Evolutionary conservation across 2,888 invertebrate species (phyloP), one percentile per base, ranked within the genome.

Genomic region (Sturmia bella): DNA sequence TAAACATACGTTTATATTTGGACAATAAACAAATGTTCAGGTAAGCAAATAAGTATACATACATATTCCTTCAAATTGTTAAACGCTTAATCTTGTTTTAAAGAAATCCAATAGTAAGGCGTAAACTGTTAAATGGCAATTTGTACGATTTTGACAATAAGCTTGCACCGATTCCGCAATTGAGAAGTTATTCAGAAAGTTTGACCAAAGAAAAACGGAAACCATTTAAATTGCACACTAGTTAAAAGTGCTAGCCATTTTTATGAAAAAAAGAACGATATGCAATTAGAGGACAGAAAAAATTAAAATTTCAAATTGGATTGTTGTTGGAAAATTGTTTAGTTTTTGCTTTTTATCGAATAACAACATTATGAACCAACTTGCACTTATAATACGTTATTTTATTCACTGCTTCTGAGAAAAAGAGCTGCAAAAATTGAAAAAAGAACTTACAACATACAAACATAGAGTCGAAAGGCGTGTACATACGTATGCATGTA

Each of bases 131-230:
- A 3, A 88, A 87, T 75, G 89, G 89, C 0, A 73, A 87, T 27
- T 88, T 88, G 41, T 89, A 88, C 82, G 86, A 87, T 0, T 81
- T 85, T 1, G 86, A 87, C 54, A 85, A 86, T 64, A 88, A 88
- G 63, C 74, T 88, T 15, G 88, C 87, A 1, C 89, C 89, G 0
- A 84, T 87, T 19, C 88, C 89, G 0, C 76, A 83, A 3, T 63
- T 80, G n/a, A 80, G 66, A 15, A 80, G 66, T 1, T 87, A 86
- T 83, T 85, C 85, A 0, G 82, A 85, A 2, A 80, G 2, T 17
- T 50, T 15, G 13, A 11, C 41, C 4, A 61, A 52, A 13, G 21
- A 41, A 48, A 21, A 45, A 61, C 41, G 9, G 21, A 41, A 48
- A 21, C 32, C 19, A 1, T n/a, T 27, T 9, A 24, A 24, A 2